Evolutionary conservation across 2,888 invertebrate genomes (phyloP).

Genomic region (Urechis unicinctus): DNA sequence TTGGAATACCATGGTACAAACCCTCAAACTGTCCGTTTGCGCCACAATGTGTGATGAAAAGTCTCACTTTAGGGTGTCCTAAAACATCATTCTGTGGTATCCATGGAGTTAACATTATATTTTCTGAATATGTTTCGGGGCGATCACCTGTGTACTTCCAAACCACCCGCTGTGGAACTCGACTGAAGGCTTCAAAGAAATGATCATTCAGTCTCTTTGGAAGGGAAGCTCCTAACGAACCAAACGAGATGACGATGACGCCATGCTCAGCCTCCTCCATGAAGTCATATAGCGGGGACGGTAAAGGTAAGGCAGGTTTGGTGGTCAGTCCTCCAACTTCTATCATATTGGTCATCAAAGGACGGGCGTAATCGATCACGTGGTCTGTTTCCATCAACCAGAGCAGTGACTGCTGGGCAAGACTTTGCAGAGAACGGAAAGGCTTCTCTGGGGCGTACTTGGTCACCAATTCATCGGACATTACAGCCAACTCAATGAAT

Average conservation of each 20-base stretch:
- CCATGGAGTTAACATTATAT: conserved; percentile 10
- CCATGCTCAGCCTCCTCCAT: not conserved
- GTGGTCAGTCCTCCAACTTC: conserved; percentile 11
- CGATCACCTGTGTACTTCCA: not conserved
- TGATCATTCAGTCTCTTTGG: not conserved
- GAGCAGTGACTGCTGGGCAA: conserved; percentile 5
- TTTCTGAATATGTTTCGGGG: not conserved
- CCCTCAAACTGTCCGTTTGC: conserved; percentile 27
- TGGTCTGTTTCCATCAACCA: conserved; percentile 14
- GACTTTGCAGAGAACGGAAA: not conserved
- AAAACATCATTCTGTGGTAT: conserved; percentile 13
- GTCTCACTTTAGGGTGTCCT: conserved; percentile 20
- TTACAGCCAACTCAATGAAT: conserved; percentile 4
- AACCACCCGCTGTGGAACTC: conserved; percentile 1
- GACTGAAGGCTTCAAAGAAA: conserved; percentile 2
- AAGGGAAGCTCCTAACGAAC: not conserved
- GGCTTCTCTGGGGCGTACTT: conserved; percentile 11
- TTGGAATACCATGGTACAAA: conserved; percentile 29
- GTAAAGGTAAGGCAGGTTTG: conserved; percentile 7
- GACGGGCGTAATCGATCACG: conserved; percentile 15
- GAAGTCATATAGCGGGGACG: not conserved
- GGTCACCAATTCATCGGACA: conserved; percentile 8
- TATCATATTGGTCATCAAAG: conserved; percentile 12
- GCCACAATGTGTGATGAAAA: conserved; percentile 31
- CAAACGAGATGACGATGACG: not conserved